phyloP scores from a whole-genome alignment of 2,888 invertebrate genomes.

The Alsophila aescularia region DNA sequence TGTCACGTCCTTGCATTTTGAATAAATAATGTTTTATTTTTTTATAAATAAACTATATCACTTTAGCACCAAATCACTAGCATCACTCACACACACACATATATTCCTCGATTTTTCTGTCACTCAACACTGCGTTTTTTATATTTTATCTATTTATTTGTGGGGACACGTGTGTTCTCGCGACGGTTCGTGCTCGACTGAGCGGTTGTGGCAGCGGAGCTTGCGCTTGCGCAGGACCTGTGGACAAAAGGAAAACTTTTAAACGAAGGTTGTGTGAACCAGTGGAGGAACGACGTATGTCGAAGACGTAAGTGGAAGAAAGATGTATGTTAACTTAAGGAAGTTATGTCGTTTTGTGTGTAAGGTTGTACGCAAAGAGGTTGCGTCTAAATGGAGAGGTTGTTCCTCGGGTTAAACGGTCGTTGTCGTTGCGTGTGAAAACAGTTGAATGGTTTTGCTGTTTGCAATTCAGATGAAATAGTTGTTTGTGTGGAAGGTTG shows the following conservation, averaged over 20 bases:
- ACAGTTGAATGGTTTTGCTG: no score
- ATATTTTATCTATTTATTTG: slow-evolving; percentile 49
- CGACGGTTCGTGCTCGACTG: slow-evolving; percentile 50
- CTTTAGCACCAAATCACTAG: slow-evolving; percentile 38
- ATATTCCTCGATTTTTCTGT: slow-evolving; percentile 1
- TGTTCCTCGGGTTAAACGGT: no score
- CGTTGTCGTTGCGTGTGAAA: no score
- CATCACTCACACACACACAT: slow-evolving; percentile 39
- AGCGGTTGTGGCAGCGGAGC: slow-evolving; percentile 32
- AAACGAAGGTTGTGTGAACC: neutral
- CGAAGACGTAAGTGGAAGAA: neutral
- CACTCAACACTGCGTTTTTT: slow-evolving; percentile 29
- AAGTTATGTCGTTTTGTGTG: no score
- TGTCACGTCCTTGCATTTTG: slow-evolving; percentile 91
- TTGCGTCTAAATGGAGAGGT: no score
- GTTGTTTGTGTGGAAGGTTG: no score
- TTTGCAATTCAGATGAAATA: no score
- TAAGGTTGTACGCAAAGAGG: no score
- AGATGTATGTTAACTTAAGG: no score
- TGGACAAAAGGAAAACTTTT: slow-evolving; percentile 34
- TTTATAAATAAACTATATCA: slow-evolving; percentile 32
- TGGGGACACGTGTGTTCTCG: slow-evolving; percentile 36
- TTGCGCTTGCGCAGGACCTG: slow-evolving; percentile 47
- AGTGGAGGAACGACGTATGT: neutral
- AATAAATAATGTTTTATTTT: slow-evolving; percentile 30